Percentiles rank a stretch among this genome's conserved stretches.
phyloP scores from a whole-genome alignment of 1,140 invertebrate species.

The Drosophila nigromelanica region DNA sequence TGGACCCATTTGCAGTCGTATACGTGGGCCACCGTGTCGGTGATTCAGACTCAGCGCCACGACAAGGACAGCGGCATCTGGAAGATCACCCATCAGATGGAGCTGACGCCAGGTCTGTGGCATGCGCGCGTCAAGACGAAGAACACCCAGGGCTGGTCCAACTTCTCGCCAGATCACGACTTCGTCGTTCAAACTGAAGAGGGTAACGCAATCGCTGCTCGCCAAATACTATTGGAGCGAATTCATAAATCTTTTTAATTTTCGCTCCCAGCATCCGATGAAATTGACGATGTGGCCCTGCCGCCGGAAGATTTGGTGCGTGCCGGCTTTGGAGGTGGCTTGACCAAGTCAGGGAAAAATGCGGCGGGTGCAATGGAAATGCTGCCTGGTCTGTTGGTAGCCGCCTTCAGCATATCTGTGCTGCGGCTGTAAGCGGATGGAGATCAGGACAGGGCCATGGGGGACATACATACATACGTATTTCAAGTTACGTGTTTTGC shows the following conservation, averaged over 20 bases:
- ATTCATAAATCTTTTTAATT: neutral
- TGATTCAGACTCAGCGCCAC: constrained; percentile 75
- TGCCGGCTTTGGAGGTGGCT: constrained; percentile 48
- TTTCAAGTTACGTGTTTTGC: constrained; percentile 42
- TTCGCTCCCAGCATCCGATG: constrained; percentile 18
- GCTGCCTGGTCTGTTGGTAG: constrained; percentile 15
- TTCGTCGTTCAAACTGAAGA: constrained; percentile 55
- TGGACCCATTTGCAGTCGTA: constrained; percentile 48
- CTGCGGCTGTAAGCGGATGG: constrained; percentile 49
- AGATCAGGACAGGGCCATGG: neutral
- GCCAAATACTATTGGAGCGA: no score
- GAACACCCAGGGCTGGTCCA: constrained; percentile 82
- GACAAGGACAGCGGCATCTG: constrained; percentile 67
- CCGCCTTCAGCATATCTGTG: constrained; percentile 22
- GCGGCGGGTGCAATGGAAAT: constrained; percentile 19
- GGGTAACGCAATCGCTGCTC: constrained; percentile 28
- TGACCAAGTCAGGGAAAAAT: neutral
- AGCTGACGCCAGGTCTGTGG: constrained; percentile 72
- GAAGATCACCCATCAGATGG: constrained; percentile 81
- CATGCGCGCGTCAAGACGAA: constrained; percentile 74
- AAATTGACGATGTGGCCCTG: constrained; percentile 37
- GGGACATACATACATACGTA: constrained; percentile 57
- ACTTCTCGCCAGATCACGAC: constrained; percentile 67
- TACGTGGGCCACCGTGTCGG: constrained; percentile 75
- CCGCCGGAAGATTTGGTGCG: constrained; percentile 63